Percentiles rank a stretch among this genome's conserved stretches.
Evolutionary conservation across 2,888 invertebrate species (phyloP).

Genomic region (Venusia cambrica): DNA sequence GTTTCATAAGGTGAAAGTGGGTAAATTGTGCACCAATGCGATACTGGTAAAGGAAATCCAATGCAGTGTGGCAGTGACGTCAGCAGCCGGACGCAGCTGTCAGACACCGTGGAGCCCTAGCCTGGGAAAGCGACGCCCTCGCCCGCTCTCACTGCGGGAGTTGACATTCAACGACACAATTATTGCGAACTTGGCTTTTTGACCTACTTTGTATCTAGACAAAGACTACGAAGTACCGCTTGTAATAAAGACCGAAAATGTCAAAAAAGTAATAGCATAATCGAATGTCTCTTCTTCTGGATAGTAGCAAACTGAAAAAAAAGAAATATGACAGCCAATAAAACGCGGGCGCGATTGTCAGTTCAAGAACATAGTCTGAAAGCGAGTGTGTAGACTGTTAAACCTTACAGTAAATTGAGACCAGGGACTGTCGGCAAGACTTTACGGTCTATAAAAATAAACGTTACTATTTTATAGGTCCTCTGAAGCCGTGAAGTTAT

Average conservation of each 20-base stretch:
- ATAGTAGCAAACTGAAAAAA: no score
- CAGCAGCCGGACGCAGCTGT: constrained; percentile 42
- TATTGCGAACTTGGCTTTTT: constrained; percentile 54
- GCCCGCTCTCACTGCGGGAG: constrained; percentile 36
- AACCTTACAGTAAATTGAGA: neutral
- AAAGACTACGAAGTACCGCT: no score
- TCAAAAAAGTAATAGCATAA: no score
- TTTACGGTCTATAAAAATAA: constrained; percentile 11
- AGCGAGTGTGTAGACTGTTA: neutral
- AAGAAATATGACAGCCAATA: no score
- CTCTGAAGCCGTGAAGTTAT: constrained; percentile 13
- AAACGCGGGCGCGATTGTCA: no score
- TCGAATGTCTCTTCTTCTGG: no score
- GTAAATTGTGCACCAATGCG: constrained; percentile 11
- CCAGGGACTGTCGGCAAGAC: constrained; percentile 1
- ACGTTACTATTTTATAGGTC: constrained; percentile 12
- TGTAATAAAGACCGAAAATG: no score
- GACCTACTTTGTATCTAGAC: neutral
- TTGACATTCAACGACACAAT: constrained; percentile 57
- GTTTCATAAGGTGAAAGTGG: constrained; percentile 2
- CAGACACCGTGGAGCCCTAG: constrained; percentile 34
- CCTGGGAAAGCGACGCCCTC: constrained; percentile 62
- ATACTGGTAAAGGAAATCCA: constrained; percentile 15
- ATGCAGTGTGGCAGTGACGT: constrained; percentile 21
- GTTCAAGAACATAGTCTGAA: no score